Evolutionary conservation across 2,113 vertebrate species (phyloP), one percentile per base, ranked within the genome.

Genomic region (Upupa epops): DNA sequence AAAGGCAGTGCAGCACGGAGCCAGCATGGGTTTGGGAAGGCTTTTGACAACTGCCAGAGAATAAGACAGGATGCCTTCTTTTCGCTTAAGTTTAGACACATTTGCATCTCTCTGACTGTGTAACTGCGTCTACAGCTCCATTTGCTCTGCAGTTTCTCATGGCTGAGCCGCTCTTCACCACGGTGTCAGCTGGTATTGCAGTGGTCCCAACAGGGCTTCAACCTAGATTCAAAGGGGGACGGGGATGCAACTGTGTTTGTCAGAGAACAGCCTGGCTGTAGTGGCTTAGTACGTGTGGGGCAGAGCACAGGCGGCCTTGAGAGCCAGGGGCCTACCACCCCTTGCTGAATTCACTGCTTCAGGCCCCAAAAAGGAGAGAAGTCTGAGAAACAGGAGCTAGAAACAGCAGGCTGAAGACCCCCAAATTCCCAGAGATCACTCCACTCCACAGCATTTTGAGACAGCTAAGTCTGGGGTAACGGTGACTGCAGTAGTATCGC

Each of bases 1-100:
- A 76, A 56, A 59, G 72, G 64, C 63, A 88, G 82, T 26, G 83
- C 88, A 89, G 79, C 78, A 66, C 4, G 31, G 15, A 89, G 83
- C 37, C 75, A 83, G 31, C 28, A 86, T 68, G 45, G 32, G 15
- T 83, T 95, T 78, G 78, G 69, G 51, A 93, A 42, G 49, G 65
- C 45, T 93, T 90, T 68, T 89, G 73, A 91, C 60, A 91, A 90
- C 83, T 52, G 46, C 66, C 46, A 76, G 74, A 88, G 61, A 66
- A 66, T 84, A 55, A 63, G 66, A 82, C 42, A 18, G 36, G 83
- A 64, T 90, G 36, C 6, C n/a, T 94, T 76, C 59, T 92, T 75
- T 88, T 77, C 49, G 66, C n/a, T 94, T 48, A 64, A 79, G 51
- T 88, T 79, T 61, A 64, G 51, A 32, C 52, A 59, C 60, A 92